Evolutionary conservation across 2,888 invertebrate genomes (phyloP).

Genomic region (Lepidocyrtinus sp.): DNA sequence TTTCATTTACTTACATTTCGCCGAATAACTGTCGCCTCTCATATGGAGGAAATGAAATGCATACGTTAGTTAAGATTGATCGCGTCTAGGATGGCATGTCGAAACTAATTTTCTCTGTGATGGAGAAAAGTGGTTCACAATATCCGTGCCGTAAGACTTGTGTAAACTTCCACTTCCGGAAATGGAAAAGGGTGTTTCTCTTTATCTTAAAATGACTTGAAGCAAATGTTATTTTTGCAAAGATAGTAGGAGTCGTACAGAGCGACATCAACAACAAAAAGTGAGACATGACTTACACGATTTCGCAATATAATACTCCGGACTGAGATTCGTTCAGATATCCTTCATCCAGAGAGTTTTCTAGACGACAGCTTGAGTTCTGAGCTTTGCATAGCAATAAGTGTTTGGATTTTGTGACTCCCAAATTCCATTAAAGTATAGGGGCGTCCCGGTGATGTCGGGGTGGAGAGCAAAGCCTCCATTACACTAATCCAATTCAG

Average conservation of each 20-base stretch:
- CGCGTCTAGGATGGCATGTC: background rate
- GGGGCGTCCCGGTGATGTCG: background rate
- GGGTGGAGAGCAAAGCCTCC: background rate
- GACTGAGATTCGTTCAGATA: background rate
- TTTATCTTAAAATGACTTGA: background rate
- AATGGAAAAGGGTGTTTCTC: constrained; percentile 22
- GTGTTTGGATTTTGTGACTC: background rate
- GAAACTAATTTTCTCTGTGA: constrained; percentile 1
- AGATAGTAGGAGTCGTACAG: background rate
- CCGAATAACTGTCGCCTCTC: background rate
- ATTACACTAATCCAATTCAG: background rate
- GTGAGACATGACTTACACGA: background rate
- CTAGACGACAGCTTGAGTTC: background rate
- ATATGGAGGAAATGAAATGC: background rate
- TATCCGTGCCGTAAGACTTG: background rate
- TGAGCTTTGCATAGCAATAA: background rate
- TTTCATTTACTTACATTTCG: constrained; percentile 1
- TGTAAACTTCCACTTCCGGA: background rate
- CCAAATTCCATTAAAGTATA: background rate
- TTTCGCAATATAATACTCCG: background rate
- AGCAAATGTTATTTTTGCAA: constrained; percentile 1
- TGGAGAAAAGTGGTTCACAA: constrained; percentile 7
- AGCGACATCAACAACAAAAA: background rate
- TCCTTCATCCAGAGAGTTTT: background rate
- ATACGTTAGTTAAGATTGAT: background rate